Conservation (phyloP, 2,888 invertebrate genomes). For the Thymelicus acteon region DNA sequence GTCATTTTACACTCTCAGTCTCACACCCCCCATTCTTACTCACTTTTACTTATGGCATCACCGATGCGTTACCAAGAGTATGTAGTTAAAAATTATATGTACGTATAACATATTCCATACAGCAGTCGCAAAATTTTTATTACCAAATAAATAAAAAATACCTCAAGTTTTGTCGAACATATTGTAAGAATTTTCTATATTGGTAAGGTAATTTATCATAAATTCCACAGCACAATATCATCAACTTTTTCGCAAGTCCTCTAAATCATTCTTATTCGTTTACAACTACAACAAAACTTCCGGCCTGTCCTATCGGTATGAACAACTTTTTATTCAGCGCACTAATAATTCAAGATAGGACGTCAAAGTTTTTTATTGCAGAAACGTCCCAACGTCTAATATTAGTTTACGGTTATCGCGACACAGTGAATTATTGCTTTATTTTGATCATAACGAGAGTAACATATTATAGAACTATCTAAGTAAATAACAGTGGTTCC, state of each 20-base stretch:
- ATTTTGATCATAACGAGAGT: constrained; percentile 59
- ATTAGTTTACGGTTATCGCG: constrained; percentile 62
- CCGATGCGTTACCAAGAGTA: too few relatives aligned
- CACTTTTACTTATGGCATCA: too few relatives aligned
- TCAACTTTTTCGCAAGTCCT: constrained; percentile 66
- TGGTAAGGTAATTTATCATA: constrained; percentile 33
- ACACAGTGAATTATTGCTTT: constrained; percentile 63
- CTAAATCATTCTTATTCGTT: constrained; percentile 76
- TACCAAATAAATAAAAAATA: not conserved
- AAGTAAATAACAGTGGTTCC: not conserved
- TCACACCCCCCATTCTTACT: too few relatives aligned
- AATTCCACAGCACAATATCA: constrained; percentile 37
- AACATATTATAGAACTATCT: constrained; percentile 43
- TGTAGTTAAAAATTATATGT: too few relatives aligned
- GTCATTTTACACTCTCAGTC: too few relatives aligned
- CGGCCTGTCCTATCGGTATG: constrained; percentile 55
- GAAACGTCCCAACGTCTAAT: constrained; percentile 59
- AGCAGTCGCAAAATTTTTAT: not conserved
- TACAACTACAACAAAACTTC: constrained; percentile 73
- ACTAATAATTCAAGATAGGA: constrained; percentile 72
- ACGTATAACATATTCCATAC: too few relatives aligned
- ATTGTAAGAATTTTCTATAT: constrained; percentile 22
- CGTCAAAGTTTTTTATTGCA: constrained; percentile 72
- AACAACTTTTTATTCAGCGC: constrained; percentile 64
- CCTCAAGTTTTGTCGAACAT: not conserved